Conservation (phyloP, 2,113 vertebrate genomes). For the Brachyhypopomus occidentalis region DNA sequence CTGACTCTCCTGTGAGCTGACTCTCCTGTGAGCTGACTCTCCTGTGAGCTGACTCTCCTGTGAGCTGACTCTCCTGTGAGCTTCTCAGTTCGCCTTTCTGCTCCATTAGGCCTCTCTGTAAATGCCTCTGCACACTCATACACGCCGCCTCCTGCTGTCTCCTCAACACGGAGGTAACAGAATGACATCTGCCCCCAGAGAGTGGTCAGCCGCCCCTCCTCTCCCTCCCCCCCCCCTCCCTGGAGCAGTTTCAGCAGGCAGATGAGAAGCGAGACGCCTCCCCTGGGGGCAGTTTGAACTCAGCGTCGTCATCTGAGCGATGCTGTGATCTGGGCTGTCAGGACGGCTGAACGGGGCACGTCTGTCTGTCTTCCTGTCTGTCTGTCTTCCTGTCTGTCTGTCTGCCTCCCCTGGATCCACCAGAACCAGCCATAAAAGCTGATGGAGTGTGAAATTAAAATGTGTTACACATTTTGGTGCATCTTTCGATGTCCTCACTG, state of each 20-base stretch:
- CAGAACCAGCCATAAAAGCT: slow-evolving; percentile 80
- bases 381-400: not conserved
- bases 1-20: not conserved
- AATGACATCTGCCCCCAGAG: not conserved
- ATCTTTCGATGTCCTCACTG: slow-evolving; percentile 77
- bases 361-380: not conserved
- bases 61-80: not conserved
- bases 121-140: not conserved
- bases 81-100: not conserved
- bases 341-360: too few species aligned
- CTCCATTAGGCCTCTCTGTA: slow-evolving; percentile 18
- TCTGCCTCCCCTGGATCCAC: slow-evolving; percentile 49
- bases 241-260: too few species aligned
- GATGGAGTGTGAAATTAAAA: slow-evolving; percentile 91
- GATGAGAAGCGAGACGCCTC: too few species aligned
- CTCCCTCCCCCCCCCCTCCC: not conserved
- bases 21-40: not conserved
- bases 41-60: not conserved
- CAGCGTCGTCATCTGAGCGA: too few species aligned
- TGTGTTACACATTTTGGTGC: slow-evolving; percentile 86
- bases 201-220: not conserved
- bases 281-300: too few species aligned
- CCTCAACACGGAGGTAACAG: not conserved
- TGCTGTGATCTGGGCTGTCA: too few species aligned
- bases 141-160: not conserved